Evolutionary conservation across 2,113 vertebrate species (phyloP).

Genomic region (Falco punctatus): DNA sequence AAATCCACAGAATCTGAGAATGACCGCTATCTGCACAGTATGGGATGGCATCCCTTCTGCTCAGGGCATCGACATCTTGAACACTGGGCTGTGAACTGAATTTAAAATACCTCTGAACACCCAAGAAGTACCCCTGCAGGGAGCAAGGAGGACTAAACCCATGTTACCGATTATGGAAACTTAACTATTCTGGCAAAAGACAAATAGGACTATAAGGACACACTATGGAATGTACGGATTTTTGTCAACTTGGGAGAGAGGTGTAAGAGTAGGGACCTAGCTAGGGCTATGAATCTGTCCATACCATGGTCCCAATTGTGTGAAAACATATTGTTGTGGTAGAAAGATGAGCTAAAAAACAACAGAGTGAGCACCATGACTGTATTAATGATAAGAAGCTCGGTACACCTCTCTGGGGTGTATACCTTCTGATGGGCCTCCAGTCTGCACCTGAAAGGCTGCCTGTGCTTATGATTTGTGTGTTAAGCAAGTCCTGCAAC

Average conservation of each 20-base stretch:
- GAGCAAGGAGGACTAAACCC: not conserved
- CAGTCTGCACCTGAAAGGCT: not conserved
- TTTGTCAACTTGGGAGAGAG: not conserved
- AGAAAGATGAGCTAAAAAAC: not conserved
- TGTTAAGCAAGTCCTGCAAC: not conserved
- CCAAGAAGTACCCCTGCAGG: not conserved
- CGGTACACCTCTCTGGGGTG: not conserved
- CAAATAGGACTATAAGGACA: not conserved
- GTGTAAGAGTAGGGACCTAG: not conserved
- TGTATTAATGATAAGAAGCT: not conserved
- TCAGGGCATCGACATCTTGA: not conserved
- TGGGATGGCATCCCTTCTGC: not conserved
- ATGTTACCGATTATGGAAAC: not conserved
- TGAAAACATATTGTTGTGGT: not conserved
- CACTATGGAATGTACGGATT: not conserved
- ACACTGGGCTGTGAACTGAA: not conserved
- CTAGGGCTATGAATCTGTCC: not conserved
- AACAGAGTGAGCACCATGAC: not conserved
- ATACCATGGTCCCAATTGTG: not conserved
- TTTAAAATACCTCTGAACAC: not conserved
- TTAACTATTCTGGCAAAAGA: not conserved
- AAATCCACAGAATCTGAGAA: not conserved
- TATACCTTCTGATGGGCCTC: not conserved
- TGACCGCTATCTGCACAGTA: fast-evolving
- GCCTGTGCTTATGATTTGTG: not conserved